Base-by-base conservation (phyloP, 2,888 invertebrate species). In the Leptarthrus brevirostris region DNA sequence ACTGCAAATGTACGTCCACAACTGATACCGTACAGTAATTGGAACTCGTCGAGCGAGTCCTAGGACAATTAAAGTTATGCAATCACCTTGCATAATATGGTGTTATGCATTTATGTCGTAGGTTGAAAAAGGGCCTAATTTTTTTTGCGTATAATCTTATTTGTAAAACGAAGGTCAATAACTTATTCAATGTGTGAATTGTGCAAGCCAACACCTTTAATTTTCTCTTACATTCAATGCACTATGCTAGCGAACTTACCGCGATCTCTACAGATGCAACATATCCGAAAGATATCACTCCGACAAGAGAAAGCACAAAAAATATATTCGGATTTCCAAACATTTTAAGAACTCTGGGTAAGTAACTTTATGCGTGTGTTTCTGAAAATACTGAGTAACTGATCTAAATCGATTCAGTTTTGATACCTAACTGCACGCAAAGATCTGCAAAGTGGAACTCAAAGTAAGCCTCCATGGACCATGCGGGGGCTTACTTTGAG, bases 191-290 rank as follows among this genome's bases (percentile, higher is more conserved):
- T 30, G n/a, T 16, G 54, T 20, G n/a, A 0, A 40, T 40, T 36
- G n/a, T n/a, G n/a, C n/a, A n/a, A n/a, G n/a, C n/a, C n/a, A n/a
- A n/a, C n/a, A n/a, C n/a, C n/a, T 61, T 2, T 2, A 40, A 10
- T 8, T 44, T 44, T 12, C 16, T 20, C 30, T 56, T 58, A 18
- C 10, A 40, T 18, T 20, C 4, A 36, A 61, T 18, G 20, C 18
- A 0, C 12, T 18, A n/a, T 56, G 26, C 24, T 18, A 40, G n/a
- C 22, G 4, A 36, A 61, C 61, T 61, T 61, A 61, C 61, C 20
- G 61, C 61, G 36, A 61, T 61, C 40, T 61, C 40, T 20, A 61
- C 16, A 16, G 61, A 61, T 61, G 61, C 61, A 36, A 40, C 61
- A 61, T 40, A 36, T 18, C 36, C 40, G 16, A 36, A 18, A 2